Conservation (phyloP, 2,888 invertebrate genomes). For the Pseudococcus viburni region DNA sequence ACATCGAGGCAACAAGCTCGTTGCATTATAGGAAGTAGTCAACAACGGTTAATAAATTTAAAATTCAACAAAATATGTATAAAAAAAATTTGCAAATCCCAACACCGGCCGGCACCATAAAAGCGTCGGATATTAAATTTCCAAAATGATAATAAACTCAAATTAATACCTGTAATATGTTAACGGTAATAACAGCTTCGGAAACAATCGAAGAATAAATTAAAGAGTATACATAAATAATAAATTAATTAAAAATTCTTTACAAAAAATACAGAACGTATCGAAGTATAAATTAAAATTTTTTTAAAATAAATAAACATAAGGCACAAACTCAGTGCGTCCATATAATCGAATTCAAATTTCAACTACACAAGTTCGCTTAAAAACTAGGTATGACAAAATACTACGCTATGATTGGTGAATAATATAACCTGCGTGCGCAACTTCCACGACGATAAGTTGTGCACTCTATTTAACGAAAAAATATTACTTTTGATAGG, state of each 20-base stretch:
- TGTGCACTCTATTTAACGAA: constrained; percentile 38
- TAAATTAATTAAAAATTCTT: constrained; percentile 12
- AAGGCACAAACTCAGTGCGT: constrained; percentile 55
- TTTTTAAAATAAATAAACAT: constrained; percentile 30
- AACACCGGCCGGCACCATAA: neutral
- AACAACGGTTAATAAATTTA: neutral
- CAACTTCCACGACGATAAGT: neutral
- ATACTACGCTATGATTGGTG: constrained; percentile 27
- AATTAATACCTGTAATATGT: constrained; percentile 11
- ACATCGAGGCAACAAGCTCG: neutral
- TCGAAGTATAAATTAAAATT: neutral
- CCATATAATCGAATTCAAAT: neutral
- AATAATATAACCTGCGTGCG: constrained; percentile 13
- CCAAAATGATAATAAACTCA: constrained; percentile 12
- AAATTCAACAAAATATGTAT: neutral
- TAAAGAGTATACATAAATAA: neutral
- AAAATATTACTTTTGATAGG: constrained; percentile 31
- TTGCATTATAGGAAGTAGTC: neutral
- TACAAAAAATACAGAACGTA: constrained; percentile 14
- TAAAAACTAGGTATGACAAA: constrained; percentile 37
- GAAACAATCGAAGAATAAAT: neutral
- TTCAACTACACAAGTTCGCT: constrained; percentile 15
- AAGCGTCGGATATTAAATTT: neutral
- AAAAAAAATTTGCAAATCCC: neutral
- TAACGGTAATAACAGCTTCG: constrained; percentile 25